Evolutionary conservation across 2,113 vertebrate species (phyloP).

Genomic region (Emydocephalus ijimae): DNA sequence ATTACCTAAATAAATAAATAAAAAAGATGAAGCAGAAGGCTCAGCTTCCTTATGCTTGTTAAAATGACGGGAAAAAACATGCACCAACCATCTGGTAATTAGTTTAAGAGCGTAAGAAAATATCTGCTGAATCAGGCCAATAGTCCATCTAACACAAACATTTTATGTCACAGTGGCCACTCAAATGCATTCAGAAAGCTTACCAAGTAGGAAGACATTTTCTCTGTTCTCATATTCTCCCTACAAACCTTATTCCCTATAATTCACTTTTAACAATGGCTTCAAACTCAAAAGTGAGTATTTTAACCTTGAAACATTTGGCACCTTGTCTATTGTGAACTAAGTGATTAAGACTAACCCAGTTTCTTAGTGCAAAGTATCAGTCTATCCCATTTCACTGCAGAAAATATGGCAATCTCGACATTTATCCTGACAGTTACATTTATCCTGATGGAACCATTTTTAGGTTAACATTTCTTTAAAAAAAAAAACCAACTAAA

Average conservation of each 20-base stretch:
- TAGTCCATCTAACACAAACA: neutral
- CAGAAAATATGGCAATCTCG: neutral
- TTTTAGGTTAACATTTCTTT: neutral
- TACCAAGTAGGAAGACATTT: neutral
- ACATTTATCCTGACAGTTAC: neutral
- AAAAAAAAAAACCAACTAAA: neutral
- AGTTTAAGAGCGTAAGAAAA: neutral
- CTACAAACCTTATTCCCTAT: neutral
- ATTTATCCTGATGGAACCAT: neutral
- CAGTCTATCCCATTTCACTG: neutral
- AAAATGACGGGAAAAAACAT: neutral
- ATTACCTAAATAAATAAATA: neutral
- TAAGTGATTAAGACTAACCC: neutral
- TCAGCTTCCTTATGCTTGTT: neutral
- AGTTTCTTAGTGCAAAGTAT: neutral
- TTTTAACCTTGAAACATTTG: neutral
- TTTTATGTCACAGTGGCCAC: neutral
- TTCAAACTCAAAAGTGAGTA: neutral
- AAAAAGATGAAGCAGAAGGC: neutral
- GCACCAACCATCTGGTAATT: neutral
- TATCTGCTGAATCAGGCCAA: neutral
- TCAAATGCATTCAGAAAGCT: neutral
- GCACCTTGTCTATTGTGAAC: neutral
- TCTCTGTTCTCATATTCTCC: neutral
- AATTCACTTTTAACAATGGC: neutral